phyloP scores from a whole-genome alignment of 2,888 invertebrate genomes.

The Cremastinae sp. region DNA sequence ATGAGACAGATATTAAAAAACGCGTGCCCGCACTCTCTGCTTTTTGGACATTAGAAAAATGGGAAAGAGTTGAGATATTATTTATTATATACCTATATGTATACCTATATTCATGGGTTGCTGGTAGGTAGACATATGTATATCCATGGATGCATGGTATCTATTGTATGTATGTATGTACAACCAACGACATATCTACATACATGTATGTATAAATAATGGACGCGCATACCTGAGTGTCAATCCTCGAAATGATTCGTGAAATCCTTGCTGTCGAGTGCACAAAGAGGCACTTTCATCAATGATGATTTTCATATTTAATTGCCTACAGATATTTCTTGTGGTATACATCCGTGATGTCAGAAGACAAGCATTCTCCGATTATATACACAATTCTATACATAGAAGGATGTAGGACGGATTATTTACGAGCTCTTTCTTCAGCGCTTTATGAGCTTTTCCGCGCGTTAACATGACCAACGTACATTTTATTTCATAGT shows the following conservation, averaged over 20 bases:
- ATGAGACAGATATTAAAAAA: no score
- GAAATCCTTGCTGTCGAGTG: conserved; percentile 8
- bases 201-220: no score
- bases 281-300: conserved; percentile 4
- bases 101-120: no score
- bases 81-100: no score
- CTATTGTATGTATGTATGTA: no score
- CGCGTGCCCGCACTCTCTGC: no score
- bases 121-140: no score
- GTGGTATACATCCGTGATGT: conserved; percentile 1
- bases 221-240: conserved; percentile 8
- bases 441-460: conserved; percentile 37
- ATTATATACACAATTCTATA: conserved; percentile 18
- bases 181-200: no score
- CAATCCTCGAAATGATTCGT: conserved; percentile 31
- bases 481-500: conserved; percentile 3
- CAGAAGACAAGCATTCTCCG: background rate
- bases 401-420: background rate
- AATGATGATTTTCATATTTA: conserved; percentile 11
- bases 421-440: conserved; percentile 40
- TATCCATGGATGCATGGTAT: no score
- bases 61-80: no score
- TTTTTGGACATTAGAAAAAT: no score
- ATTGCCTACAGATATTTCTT: conserved; percentile 23
- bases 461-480: conserved; percentile 33